A percentile compares a stretch with the other conserved stretches of the same genome.
These are phyloP conservation scores for Synergus itoensis DNA, from an alignment of 2,888 invertebrate genomes.

Conservation along the genomic window DNA sequence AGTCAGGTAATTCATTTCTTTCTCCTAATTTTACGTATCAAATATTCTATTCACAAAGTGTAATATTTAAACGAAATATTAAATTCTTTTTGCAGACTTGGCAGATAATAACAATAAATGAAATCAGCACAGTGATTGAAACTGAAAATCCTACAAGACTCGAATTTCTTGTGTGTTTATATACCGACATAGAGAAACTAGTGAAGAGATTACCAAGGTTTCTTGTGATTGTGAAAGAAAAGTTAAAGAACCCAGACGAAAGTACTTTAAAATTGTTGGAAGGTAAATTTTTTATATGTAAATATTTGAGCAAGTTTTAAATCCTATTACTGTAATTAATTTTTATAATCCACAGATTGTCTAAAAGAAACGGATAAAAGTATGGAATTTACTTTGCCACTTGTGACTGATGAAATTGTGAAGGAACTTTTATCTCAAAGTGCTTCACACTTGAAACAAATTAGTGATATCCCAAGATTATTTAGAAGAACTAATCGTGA, in stretches of 20 bases:
- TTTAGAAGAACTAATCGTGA: slow-evolving; percentile 95
- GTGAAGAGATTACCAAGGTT: slow-evolving; percentile 68
- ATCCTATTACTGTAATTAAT: background rate
- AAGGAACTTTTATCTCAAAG: slow-evolving; percentile 77
- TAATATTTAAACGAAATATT: background rate
- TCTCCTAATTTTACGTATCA: background rate
- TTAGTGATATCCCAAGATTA: slow-evolving; percentile 95
- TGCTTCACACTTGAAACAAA: slow-evolving; percentile 85
- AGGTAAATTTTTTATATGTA: slow-evolving; percentile 59
- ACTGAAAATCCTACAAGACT: slow-evolving; percentile 62
- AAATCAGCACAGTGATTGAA: slow-evolving; percentile 62
- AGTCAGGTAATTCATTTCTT: slow-evolving; percentile 61
- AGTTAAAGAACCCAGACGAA: slow-evolving; percentile 61
- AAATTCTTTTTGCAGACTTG: slow-evolving; percentile 58
- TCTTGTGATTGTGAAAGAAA: slow-evolving; percentile 63
- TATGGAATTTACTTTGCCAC: slow-evolving; percentile 64
- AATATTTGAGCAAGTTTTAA: background rate
- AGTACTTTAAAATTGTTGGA: slow-evolving; percentile 63
- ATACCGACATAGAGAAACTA: slow-evolving; percentile 76
- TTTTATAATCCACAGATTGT: slow-evolving; percentile 57
- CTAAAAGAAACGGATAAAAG: slow-evolving; percentile 59
- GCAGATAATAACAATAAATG: slow-evolving; percentile 62
- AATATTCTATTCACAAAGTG: background rate
- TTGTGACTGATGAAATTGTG: slow-evolving; percentile 75
- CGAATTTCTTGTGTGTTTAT: slow-evolving; percentile 76